phyloP scores from a whole-genome alignment of 2,888 invertebrate species.

The Eupithecia centaureata region DNA sequence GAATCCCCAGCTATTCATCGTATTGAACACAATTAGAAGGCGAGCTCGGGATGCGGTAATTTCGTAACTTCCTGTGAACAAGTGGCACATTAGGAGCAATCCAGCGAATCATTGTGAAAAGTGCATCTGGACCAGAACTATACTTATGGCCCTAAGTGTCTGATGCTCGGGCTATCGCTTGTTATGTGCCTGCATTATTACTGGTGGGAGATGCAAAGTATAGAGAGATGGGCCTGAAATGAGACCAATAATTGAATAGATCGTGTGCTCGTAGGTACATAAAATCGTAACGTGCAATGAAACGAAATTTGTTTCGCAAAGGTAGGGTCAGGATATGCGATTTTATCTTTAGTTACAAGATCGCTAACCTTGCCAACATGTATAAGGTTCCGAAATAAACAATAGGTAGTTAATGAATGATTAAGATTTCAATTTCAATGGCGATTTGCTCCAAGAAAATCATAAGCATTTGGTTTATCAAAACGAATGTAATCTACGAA shows the following conservation, averaged over 20 bases:
- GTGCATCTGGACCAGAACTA: slow-evolving; percentile 42
- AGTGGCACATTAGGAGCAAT: slow-evolving; percentile 61
- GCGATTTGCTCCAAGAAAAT: background rate
- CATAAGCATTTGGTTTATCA: background rate
- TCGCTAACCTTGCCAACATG: background rate
- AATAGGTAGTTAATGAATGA: background rate
- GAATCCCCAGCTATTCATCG: slow-evolving; percentile 30
- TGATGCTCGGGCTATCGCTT: slow-evolving; percentile 20
- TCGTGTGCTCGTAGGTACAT: too few species aligned
- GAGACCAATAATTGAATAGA: slow-evolving; percentile 25
- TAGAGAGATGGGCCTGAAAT: slow-evolving; percentile 16
- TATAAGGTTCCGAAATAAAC: background rate
- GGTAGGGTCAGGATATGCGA: background rate
- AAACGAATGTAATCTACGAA: background rate
- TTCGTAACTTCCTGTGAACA: slow-evolving; percentile 65
- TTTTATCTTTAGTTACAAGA: background rate
- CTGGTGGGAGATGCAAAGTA: slow-evolving; percentile 17
- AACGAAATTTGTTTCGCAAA: too few species aligned
- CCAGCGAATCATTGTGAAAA: slow-evolving; percentile 64
- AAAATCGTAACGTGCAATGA: background rate
- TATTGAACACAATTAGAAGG: slow-evolving; percentile 61
- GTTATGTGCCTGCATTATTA: slow-evolving; percentile 26
- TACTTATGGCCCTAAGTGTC: slow-evolving; percentile 26
- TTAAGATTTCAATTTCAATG: background rate
- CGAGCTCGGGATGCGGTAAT: slow-evolving; percentile 66